Evolutionary conservation across 2,888 invertebrate species (phyloP).

Genomic region (Machimus atricapillus): DNA sequence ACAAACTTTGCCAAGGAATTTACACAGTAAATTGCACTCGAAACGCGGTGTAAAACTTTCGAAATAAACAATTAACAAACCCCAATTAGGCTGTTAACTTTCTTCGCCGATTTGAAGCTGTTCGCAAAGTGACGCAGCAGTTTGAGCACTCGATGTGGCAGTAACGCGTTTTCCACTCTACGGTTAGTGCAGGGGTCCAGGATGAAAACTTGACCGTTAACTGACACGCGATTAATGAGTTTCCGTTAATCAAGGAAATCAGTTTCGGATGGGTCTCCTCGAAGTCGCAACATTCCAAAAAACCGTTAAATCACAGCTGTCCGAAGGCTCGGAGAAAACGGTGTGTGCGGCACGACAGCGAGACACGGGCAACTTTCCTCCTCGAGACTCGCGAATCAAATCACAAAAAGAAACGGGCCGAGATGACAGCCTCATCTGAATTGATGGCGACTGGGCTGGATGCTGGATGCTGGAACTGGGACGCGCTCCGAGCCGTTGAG

Average conservation of each 20-base stretch:
- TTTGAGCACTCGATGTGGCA: not conserved
- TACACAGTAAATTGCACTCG: not conserved
- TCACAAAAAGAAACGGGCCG: conserved; percentile 35
- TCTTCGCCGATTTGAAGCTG: not conserved
- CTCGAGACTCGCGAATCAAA: conserved; percentile 45
- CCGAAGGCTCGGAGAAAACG: not conserved
- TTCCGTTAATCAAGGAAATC: not conserved
- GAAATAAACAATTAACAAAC: not conserved
- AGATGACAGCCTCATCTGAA: conserved; percentile 23
- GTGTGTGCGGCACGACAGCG: not conserved
- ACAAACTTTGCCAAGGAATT: not conserved
- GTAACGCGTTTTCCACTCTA: not conserved
- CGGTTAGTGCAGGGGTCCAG: not conserved
- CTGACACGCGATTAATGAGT: not conserved
- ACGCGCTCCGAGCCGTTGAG: not conserved
- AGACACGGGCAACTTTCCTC: not conserved
- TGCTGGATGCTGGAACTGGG: not conserved
- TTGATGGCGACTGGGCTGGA: conserved; percentile 39
- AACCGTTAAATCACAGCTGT: not conserved
- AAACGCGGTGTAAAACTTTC: not conserved
- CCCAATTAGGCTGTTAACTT: not conserved
- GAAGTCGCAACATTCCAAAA: not conserved
- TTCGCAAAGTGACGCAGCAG: not conserved
- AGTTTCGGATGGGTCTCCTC: not conserved
- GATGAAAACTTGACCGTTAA: not conserved